Conservation (phyloP, 2,113 vertebrate genomes). For the Oceanites oceanicus region DNA sequence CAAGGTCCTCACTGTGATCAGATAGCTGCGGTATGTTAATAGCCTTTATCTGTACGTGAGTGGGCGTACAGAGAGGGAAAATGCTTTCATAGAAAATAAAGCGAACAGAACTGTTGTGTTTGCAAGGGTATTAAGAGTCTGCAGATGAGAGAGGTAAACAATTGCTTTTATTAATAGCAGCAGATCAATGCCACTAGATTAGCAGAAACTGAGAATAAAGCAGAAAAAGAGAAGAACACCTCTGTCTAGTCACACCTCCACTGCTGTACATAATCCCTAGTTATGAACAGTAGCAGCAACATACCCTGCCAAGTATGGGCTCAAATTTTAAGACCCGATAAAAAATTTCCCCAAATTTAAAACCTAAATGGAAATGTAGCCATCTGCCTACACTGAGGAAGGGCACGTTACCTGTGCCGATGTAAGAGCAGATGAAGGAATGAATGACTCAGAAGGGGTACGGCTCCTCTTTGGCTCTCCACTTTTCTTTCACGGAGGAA, state of each 20-base stretch:
- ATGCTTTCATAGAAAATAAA: background rate
- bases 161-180: slow-evolving; percentile 37
- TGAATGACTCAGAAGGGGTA: background rate
- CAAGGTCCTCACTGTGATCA: background rate
- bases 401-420: no score
- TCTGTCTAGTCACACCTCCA: background rate
- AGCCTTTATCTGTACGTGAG: background rate
- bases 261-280: background rate
- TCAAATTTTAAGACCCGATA: background rate
- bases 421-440: background rate
- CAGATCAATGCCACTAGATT: slow-evolving; percentile 32
- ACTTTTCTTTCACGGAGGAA: background rate
- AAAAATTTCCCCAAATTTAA: background rate
- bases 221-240: background rate
- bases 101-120: background rate
- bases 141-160: slow-evolving; percentile 4
- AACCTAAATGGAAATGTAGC: background rate
- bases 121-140: background rate
- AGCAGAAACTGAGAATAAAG: background rate
- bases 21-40: background rate
- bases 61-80: background rate
- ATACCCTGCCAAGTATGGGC: background rate
- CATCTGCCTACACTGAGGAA: background rate
- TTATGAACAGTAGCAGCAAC: background rate
- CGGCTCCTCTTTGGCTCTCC: background rate